Percentiles rank a stretch among this genome's conserved stretches.
Conservation (phyloP, 23 tunicate species). For the Oikopleura albicans region DNA sequence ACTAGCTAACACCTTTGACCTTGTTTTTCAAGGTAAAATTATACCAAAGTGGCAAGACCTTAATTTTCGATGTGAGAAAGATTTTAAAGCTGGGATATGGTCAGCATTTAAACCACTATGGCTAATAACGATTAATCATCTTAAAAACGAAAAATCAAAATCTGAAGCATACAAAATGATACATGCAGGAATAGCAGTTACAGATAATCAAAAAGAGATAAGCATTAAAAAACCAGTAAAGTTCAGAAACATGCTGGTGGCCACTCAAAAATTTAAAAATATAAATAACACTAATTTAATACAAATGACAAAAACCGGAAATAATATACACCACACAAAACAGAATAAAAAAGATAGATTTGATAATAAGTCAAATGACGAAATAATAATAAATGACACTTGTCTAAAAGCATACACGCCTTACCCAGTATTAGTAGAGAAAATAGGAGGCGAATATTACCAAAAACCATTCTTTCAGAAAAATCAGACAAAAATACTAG, state of each 20-base stretch:
- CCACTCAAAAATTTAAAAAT: not conserved
- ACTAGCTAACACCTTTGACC: not conserved
- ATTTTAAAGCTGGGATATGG: not conserved
- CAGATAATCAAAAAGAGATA: not conserved
- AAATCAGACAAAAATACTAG: not conserved
- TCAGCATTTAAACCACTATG: not conserved
- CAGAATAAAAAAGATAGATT: not conserved
- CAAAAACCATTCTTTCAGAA: not conserved
- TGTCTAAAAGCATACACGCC: not conserved
- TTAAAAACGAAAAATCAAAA: not conserved
- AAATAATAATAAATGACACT: not conserved
- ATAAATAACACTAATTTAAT: no score
- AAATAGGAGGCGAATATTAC: not conserved
- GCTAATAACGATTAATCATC: not conserved
- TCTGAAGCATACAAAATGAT: not conserved
- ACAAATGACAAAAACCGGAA: no score
- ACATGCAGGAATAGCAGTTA: not conserved
- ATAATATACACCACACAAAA: not conserved
- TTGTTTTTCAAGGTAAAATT: not conserved
- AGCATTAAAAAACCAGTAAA: not conserved
- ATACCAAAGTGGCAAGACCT: not conserved
- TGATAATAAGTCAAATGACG: not conserved
- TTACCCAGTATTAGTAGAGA: not conserved
- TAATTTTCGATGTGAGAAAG: not conserved
- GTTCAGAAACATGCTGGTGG: not conserved